A percentile compares a stretch with the other conserved stretches of the same genome.
These are phyloP conservation scores for Condylura cristata DNA, from an alignment of 2,113 vertebrate species.

Conservation along the genomic window DNA sequence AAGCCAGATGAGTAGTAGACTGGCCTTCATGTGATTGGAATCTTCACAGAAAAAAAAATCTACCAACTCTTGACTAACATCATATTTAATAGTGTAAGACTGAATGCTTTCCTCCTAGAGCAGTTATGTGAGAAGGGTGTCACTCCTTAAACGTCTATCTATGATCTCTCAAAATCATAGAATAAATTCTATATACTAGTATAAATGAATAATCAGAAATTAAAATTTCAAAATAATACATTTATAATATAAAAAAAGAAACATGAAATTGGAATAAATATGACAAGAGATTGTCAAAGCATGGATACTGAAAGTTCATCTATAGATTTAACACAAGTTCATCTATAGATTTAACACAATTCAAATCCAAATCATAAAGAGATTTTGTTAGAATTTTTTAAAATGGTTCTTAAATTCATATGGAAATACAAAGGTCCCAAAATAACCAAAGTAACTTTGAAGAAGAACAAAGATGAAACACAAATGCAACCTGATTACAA, in stretches of 20 bases:
- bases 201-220: neutral
- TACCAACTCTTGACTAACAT: neutral
- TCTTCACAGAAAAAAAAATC: neutral
- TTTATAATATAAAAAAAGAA: neutral
- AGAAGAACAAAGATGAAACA: neutral
- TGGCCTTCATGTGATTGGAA: neutral
- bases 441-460: neutral
- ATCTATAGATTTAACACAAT: neutral
- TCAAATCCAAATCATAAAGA: neutral
- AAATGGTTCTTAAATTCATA: neutral
- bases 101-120: neutral
- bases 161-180: too few relatives aligned
- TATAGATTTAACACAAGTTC: neutral
- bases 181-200: neutral
- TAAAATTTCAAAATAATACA: neutral
- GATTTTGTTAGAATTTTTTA: neutral
- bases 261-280: neutral
- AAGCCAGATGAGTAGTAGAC: neutral
- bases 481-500: neutral
- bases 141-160: neutral
- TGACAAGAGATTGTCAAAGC: neutral
- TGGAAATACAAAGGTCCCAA: neutral
- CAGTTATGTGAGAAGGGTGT: neutral
- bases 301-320: neutral
- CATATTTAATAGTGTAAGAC: neutral